phyloP scores from a whole-genome alignment of 2,888 invertebrate species.

The Volucella inanis region DNA sequence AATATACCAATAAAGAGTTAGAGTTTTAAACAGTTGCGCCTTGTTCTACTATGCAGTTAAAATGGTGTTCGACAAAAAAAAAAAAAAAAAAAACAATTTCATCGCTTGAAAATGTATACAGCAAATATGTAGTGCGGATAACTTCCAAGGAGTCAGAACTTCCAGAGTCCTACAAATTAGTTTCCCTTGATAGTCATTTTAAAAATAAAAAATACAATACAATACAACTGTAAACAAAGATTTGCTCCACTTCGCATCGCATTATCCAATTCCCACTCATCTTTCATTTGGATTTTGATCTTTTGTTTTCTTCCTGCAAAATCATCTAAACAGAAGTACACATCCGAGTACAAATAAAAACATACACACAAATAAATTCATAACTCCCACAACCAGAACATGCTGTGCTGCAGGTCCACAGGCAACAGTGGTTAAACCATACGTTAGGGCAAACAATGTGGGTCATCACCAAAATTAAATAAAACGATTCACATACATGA shows the following conservation, averaged over 20 bases:
- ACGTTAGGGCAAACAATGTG: slow-evolving; percentile 51
- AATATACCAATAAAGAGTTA: too few species aligned
- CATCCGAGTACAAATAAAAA: background rate
- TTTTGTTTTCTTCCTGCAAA: slow-evolving; percentile 41
- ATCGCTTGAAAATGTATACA: slow-evolving; percentile 1
- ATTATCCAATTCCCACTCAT: slow-evolving; percentile 63
- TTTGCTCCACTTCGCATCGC: slow-evolving; percentile 55
- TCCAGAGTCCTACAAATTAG: slow-evolving; percentile 37
- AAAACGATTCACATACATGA: slow-evolving; percentile 31
- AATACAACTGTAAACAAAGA: slow-evolving; percentile 40
- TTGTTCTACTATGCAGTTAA: too few species aligned
- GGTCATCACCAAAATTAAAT: slow-evolving; percentile 61
- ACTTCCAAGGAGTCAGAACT: slow-evolving; percentile 18
- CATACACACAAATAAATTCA: too few species aligned
- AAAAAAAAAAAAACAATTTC: slow-evolving; percentile 6
- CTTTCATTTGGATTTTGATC: slow-evolving; percentile 30
- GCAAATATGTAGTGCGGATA: background rate
- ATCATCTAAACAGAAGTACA: slow-evolving; percentile 27
- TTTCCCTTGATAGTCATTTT: slow-evolving; percentile 49
- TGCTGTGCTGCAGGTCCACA: slow-evolving; percentile 21
- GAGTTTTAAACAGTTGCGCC: too few species aligned
- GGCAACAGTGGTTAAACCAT: slow-evolving; percentile 44
- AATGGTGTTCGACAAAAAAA: too few species aligned
- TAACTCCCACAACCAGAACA: slow-evolving; percentile 12
- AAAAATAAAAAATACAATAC: slow-evolving; percentile 33